Conservation (phyloP, 2,797 vertebrate species). For the Coregonus ussuriensis region DNA sequence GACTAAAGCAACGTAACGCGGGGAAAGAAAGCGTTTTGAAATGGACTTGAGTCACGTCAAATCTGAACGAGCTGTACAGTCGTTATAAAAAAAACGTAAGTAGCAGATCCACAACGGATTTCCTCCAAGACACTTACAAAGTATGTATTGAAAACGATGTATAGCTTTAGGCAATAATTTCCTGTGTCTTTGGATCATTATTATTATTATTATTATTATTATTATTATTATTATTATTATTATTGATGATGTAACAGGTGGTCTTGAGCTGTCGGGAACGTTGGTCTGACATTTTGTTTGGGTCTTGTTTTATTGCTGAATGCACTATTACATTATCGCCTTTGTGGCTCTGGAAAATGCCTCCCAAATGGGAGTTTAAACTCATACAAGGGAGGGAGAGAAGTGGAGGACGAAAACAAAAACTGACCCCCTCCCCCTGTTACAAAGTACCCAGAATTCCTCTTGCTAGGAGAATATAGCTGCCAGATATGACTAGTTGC, state of each 20-base stretch:
- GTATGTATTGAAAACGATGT: conserved; percentile 71
- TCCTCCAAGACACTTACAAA: conserved; percentile 76
- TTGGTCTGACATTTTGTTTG: conserved; percentile 39
- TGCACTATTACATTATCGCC: conserved; percentile 87
- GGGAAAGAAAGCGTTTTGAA: conserved; percentile 2
- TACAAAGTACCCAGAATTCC: neutral
- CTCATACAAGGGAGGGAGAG: neutral
- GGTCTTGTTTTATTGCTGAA: conserved; percentile 65
- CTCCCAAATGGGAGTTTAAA: conserved; percentile 59
- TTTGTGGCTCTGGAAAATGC: conserved; percentile 72
- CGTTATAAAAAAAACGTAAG: conserved; percentile 46
- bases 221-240: conserved; percentile 42
- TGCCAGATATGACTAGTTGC: neutral
- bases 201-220: conserved; percentile 47
- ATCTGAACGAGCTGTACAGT: conserved; percentile 80
- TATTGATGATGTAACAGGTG: conserved; percentile 43
- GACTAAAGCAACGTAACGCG: neutral
- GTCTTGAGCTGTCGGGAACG: conserved; percentile 72
- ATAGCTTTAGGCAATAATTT: conserved; percentile 88
- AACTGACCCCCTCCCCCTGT: neutral
- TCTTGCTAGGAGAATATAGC: neutral
- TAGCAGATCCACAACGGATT: conserved; percentile 78
- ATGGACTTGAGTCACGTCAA: conserved; percentile 37
- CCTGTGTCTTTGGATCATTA: conserved; percentile 84
- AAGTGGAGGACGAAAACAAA: neutral